phyloP scores from a whole-genome alignment of 2,888 invertebrate genomes.

The Malthinus flaveolus region DNA sequence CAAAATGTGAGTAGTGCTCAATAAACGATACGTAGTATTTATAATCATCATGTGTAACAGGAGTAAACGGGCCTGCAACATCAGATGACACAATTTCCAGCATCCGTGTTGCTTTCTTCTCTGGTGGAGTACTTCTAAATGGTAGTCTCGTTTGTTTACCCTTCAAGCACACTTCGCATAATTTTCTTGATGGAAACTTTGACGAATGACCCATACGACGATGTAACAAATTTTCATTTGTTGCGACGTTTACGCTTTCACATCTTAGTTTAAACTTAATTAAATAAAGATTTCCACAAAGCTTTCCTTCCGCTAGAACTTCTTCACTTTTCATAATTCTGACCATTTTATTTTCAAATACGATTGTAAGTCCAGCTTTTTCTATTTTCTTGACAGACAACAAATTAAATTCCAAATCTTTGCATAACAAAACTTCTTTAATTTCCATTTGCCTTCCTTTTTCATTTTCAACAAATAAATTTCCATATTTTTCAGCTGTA shows the following conservation, averaged over 20 bases:
- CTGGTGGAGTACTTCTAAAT: constrained; percentile 18
- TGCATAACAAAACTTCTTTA: constrained; percentile 22
- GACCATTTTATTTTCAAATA: constrained; percentile 13
- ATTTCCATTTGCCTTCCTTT: constrained; percentile 8
- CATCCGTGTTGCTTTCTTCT: constrained; percentile 25
- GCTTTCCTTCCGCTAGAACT: neutral
- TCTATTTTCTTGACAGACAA: constrained; percentile 25
- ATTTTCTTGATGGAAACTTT: neutral
- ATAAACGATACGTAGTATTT: constrained; percentile 22
- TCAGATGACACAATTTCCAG: constrained; percentile 29
- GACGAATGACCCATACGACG: too few species aligned
- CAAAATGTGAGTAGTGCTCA: constrained; percentile 21
- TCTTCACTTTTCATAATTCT: constrained; percentile 4
- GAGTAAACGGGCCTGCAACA: constrained; percentile 24
- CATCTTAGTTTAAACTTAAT: too few species aligned
- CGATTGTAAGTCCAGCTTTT: constrained; percentile 9
- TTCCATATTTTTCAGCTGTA: constrained; percentile 28
- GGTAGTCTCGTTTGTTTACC: constrained; percentile 22
- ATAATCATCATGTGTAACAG: constrained; percentile 7
- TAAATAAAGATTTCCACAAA: neutral
- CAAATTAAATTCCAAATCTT: constrained; percentile 19
- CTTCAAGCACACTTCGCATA: constrained; percentile 22
- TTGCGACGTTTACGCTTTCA: too few species aligned
- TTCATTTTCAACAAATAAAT: constrained; percentile 26
- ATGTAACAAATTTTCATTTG: too few species aligned